A percentile compares a stretch with the other conserved stretches of the same genome.
These are phyloP conservation scores for Seriola aureovittata DNA, from an alignment of 2,113 vertebrate species.

Conservation along the genomic window DNA sequence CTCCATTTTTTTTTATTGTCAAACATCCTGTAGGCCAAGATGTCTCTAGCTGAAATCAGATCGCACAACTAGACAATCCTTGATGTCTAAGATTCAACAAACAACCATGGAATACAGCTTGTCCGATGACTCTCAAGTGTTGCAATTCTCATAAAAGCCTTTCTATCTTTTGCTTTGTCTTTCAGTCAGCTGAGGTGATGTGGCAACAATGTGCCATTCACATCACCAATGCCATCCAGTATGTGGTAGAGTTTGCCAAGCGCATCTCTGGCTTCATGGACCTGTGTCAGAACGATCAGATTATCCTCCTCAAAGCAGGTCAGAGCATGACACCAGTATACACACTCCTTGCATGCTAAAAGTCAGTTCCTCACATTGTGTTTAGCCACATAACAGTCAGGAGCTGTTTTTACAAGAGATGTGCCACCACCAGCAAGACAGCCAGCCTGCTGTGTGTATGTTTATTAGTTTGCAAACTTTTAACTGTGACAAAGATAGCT, in stretches of 20 bases:
- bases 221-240: conserved; percentile 93
- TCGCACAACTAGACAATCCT: background rate
- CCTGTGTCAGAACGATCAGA: conserved; percentile 95
- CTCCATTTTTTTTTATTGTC: background rate
- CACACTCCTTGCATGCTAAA: background rate
- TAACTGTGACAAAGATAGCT: conserved; percentile 13
- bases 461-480: conserved; percentile 2
- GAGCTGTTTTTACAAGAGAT: conserved; percentile 12
- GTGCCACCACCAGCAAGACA: conserved; percentile 1
- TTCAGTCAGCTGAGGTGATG: conserved; percentile 90
- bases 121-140: background rate
- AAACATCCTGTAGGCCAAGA: background rate
- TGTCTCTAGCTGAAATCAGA: background rate
- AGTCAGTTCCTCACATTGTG: background rate
- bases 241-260: conserved; percentile 95
- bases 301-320: conserved; percentile 96
- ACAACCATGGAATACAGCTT: background rate
- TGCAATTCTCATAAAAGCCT: conserved; percentile 1
- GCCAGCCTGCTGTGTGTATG: background rate
- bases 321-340: conserved; percentile 53
- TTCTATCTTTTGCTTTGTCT: conserved; percentile 29
- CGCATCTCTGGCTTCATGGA: conserved; percentile 94
- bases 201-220: conserved; percentile 92
- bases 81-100: background rate
- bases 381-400: background rate